Percentiles rank a stretch among this genome's conserved stretches.
Evolutionary conservation across 1,140 invertebrate genomes (phyloP).

Genomic region (Diprion similis): DNA sequence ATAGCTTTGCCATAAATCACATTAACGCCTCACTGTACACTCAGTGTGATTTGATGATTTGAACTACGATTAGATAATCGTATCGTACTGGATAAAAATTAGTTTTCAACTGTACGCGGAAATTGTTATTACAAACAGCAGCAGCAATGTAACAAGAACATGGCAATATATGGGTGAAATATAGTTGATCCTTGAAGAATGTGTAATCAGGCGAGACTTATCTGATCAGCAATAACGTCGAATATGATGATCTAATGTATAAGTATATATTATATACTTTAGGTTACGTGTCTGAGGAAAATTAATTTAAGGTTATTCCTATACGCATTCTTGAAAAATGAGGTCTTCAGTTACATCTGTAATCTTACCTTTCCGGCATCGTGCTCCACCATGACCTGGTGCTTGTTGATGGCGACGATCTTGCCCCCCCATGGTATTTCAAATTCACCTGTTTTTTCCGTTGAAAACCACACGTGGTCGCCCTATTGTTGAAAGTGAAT

Average conservation of each 20-base stretch:
- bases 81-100: no score
- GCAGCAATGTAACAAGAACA: no score
- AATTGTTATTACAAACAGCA: neutral
- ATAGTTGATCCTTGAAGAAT: neutral
- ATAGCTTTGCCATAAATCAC: no score
- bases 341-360: neutral
- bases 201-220: neutral
- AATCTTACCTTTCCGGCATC: constrained; percentile 75
- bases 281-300: no score
- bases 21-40: no score
- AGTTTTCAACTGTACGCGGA: no score
- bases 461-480: constrained; percentile 88
- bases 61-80: no score
- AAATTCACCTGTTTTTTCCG: constrained; percentile 73
- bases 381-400: constrained; percentile 78
- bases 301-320: neutral
- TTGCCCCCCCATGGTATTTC: constrained; percentile 84
- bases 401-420: constrained; percentile 79
- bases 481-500: constrained; percentile 63
- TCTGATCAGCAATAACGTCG: constrained; percentile 55
- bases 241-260: constrained; percentile 39
- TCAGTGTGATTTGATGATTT: no score
- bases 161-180: no score
- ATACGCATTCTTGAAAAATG: neutral
- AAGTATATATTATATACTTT: neutral